Conservation (phyloP, 2,113 vertebrate genomes). For the Cygnus buccinator region DNA sequence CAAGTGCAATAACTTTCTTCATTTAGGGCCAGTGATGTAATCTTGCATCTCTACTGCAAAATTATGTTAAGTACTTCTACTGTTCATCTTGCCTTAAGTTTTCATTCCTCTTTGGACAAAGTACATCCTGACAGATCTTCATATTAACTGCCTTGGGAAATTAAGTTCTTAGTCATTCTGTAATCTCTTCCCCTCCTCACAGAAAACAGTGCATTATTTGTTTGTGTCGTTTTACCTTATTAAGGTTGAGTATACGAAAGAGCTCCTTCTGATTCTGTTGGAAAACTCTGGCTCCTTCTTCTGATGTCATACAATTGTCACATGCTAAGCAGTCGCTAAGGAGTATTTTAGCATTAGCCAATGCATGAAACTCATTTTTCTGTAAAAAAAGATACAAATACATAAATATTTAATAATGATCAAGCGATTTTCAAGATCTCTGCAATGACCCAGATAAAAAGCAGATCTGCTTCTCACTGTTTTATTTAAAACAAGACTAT, state of each 20-base stretch:
- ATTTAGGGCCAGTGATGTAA: not conserved
- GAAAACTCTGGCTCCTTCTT: slow-evolving; percentile 87
- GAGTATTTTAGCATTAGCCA: slow-evolving; percentile 82
- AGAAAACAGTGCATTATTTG: not conserved
- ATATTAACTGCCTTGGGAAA: not conserved
- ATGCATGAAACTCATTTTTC: slow-evolving; percentile 79
- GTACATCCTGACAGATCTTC: not conserved
- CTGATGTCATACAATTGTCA: slow-evolving; percentile 89
- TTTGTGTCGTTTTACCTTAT: slow-evolving; percentile 83
- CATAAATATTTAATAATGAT: not conserved
- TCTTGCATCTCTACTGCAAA: not conserved
- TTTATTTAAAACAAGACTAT: not conserved
- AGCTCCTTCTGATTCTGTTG: slow-evolving; percentile 89
- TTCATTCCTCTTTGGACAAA: slow-evolving; percentile 19
- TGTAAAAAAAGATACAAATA: not conserved
- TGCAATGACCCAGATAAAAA: not conserved
- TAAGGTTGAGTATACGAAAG: slow-evolving; percentile 85
- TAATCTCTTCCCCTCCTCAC: not conserved
- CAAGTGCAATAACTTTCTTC: not conserved
- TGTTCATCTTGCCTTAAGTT: not conserved
- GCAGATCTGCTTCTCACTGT: not conserved
- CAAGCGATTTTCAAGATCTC: not conserved
- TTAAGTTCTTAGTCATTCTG: slow-evolving; percentile 6
- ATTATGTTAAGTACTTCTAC: not conserved
- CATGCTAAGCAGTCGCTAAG: slow-evolving; percentile 94